Evolutionary conservation across 2,113 vertebrate species (phyloP), one percentile per base, ranked within the genome.

Genomic region (Oreotrochilus melanogaster): DNA sequence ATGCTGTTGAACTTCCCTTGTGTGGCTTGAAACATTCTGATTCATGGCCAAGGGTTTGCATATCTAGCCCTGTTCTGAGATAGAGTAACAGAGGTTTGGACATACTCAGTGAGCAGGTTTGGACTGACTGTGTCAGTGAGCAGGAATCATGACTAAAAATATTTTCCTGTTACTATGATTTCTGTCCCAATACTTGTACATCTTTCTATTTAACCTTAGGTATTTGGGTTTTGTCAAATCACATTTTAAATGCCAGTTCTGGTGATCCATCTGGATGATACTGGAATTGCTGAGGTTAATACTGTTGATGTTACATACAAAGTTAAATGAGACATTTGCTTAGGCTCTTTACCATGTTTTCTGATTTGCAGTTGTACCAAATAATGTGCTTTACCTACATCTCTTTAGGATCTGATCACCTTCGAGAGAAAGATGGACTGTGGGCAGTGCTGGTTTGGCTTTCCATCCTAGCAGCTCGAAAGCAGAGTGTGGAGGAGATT

Each of bases 391-490:
- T 93, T 84, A 19, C 31, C 7, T 92, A 11, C 97, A 39, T 97
- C 53, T 93, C 45, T 62, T 31, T 82, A 99, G 99, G 99, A 35
- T 99, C 99, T 42, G 99, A 99, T 96, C 99, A 99, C 96, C 99
- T 99, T 92, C 98, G 99, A 62, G 99, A 99, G 96, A 99, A 99
- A 89, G 99, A 99, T 33, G 99, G 99, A 43, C 96, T 99, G 47
- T 99, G 99, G 99, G 99, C 99, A 27, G 99, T 99, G 88, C 96
- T 99, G 91, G 97, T 99, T 86, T 99, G 99, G 99, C 97, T 99
- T 89, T 99, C 99, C 89, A 99, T 99, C 74, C 98, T 99, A 69
- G 99, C 99, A 21, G 98, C 98, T 82, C 98, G 98, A 84, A 99
- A 99, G 81, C 99, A 99, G 93, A 98, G 98, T 1, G 99, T 99